Conservation (phyloP, 2,113 vertebrate genomes). For the Gymnarchus niloticus region DNA sequence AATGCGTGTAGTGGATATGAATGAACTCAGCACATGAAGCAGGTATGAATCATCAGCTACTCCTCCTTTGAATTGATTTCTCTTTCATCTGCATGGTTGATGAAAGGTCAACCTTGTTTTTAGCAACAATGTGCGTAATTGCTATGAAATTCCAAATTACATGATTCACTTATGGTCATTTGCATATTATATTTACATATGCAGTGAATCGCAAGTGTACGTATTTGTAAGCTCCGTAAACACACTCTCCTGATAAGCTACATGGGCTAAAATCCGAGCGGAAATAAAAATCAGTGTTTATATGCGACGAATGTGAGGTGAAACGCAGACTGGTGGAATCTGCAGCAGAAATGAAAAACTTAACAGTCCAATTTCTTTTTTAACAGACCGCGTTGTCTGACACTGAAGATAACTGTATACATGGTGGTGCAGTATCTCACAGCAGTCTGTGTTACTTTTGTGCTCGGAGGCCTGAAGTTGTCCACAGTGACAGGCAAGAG, state of each 20-base stretch:
- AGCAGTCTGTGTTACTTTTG: background rate
- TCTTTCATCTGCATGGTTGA: background rate
- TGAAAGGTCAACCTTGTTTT: background rate
- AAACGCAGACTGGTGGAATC: background rate
- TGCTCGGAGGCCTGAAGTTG: background rate
- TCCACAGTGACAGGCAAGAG: background rate
- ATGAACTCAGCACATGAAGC: background rate
- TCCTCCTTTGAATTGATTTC: background rate
- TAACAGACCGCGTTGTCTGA: background rate
- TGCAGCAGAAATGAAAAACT: background rate
- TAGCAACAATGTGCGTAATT: background rate
- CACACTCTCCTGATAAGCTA: background rate
- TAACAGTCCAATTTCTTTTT: background rate
- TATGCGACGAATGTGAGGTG: background rate
- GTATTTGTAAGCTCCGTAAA: background rate
- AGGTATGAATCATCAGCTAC: background rate
- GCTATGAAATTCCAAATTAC: background rate
- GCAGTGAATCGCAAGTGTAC: background rate
- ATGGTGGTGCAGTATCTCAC: background rate
- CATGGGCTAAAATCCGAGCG: background rate
- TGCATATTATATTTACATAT: background rate
- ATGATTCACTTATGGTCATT: background rate
- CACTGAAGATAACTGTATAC: background rate
- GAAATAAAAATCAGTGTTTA: background rate
- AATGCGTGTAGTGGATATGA: conserved; percentile 13